These are phyloP conservation scores for Melikaiella ostensackeni DNA, from an alignment of 2,888 invertebrate genomes.

Conservation along the genomic window DNA sequence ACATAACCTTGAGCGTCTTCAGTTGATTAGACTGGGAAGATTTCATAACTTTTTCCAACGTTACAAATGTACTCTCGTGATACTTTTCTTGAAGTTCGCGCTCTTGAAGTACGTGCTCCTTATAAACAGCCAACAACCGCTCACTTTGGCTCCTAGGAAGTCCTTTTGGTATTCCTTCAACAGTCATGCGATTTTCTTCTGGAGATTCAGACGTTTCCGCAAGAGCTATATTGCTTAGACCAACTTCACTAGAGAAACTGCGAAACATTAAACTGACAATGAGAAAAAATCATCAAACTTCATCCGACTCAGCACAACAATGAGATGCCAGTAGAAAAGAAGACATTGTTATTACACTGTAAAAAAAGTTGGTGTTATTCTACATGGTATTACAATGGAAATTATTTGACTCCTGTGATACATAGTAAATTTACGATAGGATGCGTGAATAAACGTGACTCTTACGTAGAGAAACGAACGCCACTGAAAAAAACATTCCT, in stretches of 20 bases:
- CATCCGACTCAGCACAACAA: background rate
- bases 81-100: slow-evolving; percentile 90
- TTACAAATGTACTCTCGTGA: slow-evolving; percentile 87
- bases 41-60: slow-evolving; percentile 89
- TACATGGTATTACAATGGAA: too few species aligned
- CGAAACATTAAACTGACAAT: slow-evolving; percentile 39
- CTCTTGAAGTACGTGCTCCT: slow-evolving; percentile 85
- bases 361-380: too few species aligned
- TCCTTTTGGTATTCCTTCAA: slow-evolving; percentile 78
- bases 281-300: slow-evolving; percentile 23
- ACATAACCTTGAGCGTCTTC: slow-evolving; percentile 85
- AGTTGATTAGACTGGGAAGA: slow-evolving; percentile 89
- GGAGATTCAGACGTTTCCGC: slow-evolving; percentile 78
- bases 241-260: slow-evolving; percentile 71
- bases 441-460: too few species aligned
- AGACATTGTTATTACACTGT: too few species aligned
- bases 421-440: too few species aligned
- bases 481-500: too few species aligned
- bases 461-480: too few species aligned
- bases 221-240: slow-evolving; percentile 62
- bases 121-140: slow-evolving; percentile 81
- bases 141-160: slow-evolving; percentile 83
- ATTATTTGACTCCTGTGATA: too few species aligned
- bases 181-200: slow-evolving; percentile 75
- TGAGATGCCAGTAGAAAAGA: background rate